Evolutionary conservation across 2,797 vertebrate species (phyloP).

Genomic region (Chiloscyllium punctatum): DNA sequence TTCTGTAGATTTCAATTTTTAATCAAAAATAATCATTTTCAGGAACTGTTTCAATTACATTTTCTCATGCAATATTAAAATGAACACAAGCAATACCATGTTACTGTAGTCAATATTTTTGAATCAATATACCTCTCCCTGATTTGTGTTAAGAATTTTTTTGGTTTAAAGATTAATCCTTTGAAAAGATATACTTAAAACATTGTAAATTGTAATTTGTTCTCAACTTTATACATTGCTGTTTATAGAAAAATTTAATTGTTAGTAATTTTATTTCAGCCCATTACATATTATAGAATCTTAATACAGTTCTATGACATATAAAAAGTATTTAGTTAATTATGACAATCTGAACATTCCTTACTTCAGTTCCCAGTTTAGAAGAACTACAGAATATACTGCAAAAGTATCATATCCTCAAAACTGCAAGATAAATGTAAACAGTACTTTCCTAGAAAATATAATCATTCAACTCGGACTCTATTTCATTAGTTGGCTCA

Average conservation of each 20-base stretch:
- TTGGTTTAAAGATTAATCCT: no score
- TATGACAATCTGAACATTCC: background rate
- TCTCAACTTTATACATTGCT: background rate
- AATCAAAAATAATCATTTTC: slow-evolving; percentile 19
- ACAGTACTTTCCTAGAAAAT: background rate
- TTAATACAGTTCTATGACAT: background rate
- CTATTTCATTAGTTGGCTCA: background rate
- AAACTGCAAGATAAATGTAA: background rate
- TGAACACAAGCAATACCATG: background rate
- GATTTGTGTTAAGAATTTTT: background rate
- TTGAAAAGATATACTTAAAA: no score
- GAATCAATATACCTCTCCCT: background rate
- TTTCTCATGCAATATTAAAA: background rate
- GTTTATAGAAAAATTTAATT: background rate
- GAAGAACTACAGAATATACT: background rate
- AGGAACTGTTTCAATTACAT: background rate
- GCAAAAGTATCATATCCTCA: background rate
- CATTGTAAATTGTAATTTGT: background rate
- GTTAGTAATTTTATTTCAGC: background rate
- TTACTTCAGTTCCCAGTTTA: background rate
- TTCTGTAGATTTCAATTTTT: background rate
- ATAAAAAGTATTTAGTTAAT: background rate
- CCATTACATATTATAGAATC: background rate
- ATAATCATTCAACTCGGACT: background rate
- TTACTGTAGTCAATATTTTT: background rate